Evolutionary conservation across 1,140 invertebrate species (phyloP).

Genomic region (Drosophila subobscura): DNA sequence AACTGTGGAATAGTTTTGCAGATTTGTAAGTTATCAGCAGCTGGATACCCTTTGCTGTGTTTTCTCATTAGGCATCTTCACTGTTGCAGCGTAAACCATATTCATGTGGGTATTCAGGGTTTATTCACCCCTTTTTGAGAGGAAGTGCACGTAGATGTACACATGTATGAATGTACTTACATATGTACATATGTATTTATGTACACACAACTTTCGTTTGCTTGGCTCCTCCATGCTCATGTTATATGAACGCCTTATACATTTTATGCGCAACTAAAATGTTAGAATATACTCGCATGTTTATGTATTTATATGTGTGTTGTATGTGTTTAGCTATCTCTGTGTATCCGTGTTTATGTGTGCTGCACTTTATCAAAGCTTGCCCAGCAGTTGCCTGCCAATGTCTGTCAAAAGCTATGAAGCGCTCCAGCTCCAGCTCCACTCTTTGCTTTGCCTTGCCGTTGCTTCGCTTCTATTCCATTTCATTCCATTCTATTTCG

Average conservation of each 20-base stretch:
- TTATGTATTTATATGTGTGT: constrained; percentile 1
- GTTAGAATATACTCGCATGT: constrained; percentile 4
- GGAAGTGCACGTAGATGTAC: neutral
- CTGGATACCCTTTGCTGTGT: too few species aligned
- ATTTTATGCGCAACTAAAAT: constrained; percentile 65
- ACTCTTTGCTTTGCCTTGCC: neutral
- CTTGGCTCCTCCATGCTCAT: constrained; percentile 9
- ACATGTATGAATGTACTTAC: neutral
- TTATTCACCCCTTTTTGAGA: constrained; percentile 58
- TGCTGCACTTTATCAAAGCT: constrained; percentile 76
- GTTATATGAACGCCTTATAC: constrained; percentile 48
- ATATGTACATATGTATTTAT: constrained; percentile 4
- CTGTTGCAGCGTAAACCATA: constrained; percentile 2
- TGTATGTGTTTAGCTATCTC: constrained; percentile 13
- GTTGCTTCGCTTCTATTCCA: constrained; percentile 20
- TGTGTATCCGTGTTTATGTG: constrained; percentile 10
- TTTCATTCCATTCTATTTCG: constrained; percentile 47
- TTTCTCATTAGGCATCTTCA: neutral
- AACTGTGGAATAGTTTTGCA: too few species aligned
- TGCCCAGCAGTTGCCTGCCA: constrained; percentile 39
- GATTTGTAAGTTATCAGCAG: neutral
- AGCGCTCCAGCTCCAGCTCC: constrained; percentile 21
- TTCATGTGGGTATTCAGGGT: constrained; percentile 33
- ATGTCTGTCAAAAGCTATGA: constrained; percentile 62
- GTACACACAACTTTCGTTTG: constrained; percentile 54